phyloP scores from a whole-genome alignment of 2,888 invertebrate species.

The Dryobotodes eremita region DNA sequence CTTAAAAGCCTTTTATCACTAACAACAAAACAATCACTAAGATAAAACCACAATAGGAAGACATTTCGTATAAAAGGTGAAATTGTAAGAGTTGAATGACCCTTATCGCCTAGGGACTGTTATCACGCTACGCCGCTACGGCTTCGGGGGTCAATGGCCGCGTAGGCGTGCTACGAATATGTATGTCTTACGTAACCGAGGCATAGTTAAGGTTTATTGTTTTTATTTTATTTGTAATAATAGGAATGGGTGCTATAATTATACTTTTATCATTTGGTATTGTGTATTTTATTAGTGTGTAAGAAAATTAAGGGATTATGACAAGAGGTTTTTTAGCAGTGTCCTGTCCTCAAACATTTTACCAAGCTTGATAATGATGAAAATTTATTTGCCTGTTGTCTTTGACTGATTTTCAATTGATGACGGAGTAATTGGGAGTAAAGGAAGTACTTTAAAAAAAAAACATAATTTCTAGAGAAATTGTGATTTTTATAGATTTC shows the following conservation, averaged over 20 bases:
- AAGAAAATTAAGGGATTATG: too few species aligned
- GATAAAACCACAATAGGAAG: conserved; percentile 43
- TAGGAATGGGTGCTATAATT: neutral
- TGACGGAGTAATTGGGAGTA: too few species aligned
- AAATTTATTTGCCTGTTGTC: too few species aligned
- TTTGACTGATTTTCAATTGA: too few species aligned
- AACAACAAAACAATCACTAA: conserved; percentile 16
- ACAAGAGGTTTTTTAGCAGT: neutral
- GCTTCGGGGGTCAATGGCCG: conserved; percentile 72
- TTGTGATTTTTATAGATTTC: too few species aligned
- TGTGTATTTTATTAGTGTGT: neutral
- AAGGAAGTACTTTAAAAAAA: too few species aligned
- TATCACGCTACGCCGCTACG: conserved; percentile 74
- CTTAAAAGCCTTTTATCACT: neutral
- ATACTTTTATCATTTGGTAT: neutral
- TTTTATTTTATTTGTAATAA: too few species aligned
- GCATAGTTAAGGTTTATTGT: conserved; percentile 17
- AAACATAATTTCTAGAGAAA: too few species aligned
- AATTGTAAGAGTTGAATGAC: conserved; percentile 66
- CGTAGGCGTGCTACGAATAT: conserved; percentile 72
- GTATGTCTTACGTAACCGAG: conserved; percentile 49
- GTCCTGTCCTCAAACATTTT: neutral
- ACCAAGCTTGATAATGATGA: too few species aligned
- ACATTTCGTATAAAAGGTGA: conserved; percentile 38
- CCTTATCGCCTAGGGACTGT: conserved; percentile 72